Evolutionary conservation across 2,888 invertebrate species (phyloP), one percentile per base, ranked within the genome.

Genomic region (Mesorhabditis spiculigera): DNA sequence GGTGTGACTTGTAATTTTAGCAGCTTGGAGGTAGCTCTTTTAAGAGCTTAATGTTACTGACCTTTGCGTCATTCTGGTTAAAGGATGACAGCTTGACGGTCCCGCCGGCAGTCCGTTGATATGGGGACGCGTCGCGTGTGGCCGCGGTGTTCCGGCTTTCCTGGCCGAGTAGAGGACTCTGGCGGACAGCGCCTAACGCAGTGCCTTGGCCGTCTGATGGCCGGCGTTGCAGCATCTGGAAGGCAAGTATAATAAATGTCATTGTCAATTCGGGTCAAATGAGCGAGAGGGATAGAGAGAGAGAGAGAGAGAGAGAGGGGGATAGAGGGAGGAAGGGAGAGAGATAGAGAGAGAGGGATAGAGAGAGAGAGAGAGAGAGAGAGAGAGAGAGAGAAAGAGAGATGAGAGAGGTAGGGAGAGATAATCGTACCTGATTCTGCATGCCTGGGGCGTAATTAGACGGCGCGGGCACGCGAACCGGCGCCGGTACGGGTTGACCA

Each of bases 31-130:
- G 28, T 28, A 28, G 28, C 28, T 28, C 28, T 28, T 28, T 28
- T 28, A 28, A 28, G 28, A 28, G 28, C 28, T 28, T 28, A 28
- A 28, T 28, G 28, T 28, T 28, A 28, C 28, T 28, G 28, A 28
- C 73, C 63, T 75, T 73, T 41, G 72, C 74, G 43, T 76, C 78
- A 10, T 71, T 67, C 41, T 66, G 45, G 67, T 75, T 75, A 62
- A 79, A 79, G 4, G 79, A 78, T 4, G 75, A 70, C 8, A 79
- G 65, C 71, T 79, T 79, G 50, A 78, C 72, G 28, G 28, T 28
- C 28, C 28, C 28, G 58, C 58, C 58, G 8, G 72, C 74, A 6
- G 77, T 72, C 5, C 75, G 67, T 43, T 79, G 79, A 65, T 79
- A 79, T 28, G 76, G 76, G 41, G 78, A 79, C 68, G 75, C 75